phyloP scores from a whole-genome alignment of 2,797 vertebrate genomes.

The Anas georgica region DNA sequence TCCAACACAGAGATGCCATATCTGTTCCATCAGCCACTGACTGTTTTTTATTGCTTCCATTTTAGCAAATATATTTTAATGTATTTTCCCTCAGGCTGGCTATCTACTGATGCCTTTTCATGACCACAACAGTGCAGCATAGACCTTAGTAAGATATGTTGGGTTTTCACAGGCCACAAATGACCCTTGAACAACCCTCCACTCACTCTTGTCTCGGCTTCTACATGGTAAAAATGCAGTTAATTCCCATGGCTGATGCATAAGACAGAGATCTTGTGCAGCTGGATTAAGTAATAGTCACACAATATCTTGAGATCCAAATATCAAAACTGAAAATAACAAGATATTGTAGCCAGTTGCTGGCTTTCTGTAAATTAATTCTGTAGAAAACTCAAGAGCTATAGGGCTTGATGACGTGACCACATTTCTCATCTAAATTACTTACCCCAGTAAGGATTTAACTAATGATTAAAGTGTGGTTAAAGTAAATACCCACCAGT shows the following conservation, averaged over 20 bases:
- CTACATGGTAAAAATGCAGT: not conserved
- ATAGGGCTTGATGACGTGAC: not conserved
- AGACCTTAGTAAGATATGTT: not conserved
- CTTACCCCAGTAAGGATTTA: not conserved
- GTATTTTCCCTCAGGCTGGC: not conserved
- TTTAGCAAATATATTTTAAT: not conserved
- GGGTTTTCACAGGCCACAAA: not conserved
- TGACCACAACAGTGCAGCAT: not conserved
- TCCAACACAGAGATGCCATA: accelerated
- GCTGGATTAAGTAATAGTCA: not conserved
- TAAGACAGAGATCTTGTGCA: not conserved
- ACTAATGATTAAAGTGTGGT: not conserved
- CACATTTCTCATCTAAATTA: conserved; percentile 19
- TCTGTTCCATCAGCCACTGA: not conserved
- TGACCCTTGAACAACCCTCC: not conserved
- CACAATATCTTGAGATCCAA: not conserved
- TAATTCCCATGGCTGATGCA: not conserved
- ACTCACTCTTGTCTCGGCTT: not conserved
- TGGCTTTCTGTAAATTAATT: not conserved
- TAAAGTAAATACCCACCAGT: not conserved
- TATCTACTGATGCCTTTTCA: not conserved
- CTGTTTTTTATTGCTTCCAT: not conserved
- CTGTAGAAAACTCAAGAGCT: not conserved
- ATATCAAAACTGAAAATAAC: not conserved
- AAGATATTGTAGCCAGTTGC: not conserved